Base-by-base conservation (phyloP, 1,140 invertebrate genomes). In the Gryon sp. region DNA sequence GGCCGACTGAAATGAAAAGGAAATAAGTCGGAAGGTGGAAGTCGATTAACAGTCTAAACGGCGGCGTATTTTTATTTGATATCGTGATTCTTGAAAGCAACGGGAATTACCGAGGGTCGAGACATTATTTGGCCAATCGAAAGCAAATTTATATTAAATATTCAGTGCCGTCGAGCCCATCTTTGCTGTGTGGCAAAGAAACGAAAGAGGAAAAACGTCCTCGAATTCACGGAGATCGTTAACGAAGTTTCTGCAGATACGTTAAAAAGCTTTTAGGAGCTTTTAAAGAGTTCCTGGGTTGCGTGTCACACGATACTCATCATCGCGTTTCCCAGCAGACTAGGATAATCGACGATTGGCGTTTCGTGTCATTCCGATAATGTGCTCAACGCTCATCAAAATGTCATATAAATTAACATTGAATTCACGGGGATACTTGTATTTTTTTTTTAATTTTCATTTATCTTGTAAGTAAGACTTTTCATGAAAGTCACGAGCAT, bases 211-310 rank as follows among this genome's bases (percentile, higher is more conserved):
- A 60, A 66, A 66, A 46, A 34, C 65, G 59, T 41, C 40, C 53
- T 65, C 45, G 45, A 76, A 60, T 69, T 69, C 63, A 73, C 55
- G 73, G 76, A 63, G 62, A 70, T 65, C 79, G 77, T 82, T 85
- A 82, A 83, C 79, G 74, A 85, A 83, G 69, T 83, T 82, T 83
- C 65, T 77, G 68, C 68, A 74, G 72, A 75, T 84, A 83, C 80
- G 78, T 83, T 80, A 81, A 82, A 83, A 85, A 81, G 81, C 83
- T 85, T 85, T 85, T 81, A 83, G 80, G 69, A 79, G 79, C 79
- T 83, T 83, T 83, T 80, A 83, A 83, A 82, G 74, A 80, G 80
- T 81, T 82, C 74, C 60, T 48, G 26, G 52, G 43, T 41, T 43
- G 46, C 70, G 76, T 82, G 78, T 80, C 68, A 76, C 32, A 73